A percentile compares a stretch with the other conserved stretches of the same genome.
Evolutionary conservation across 2,113 vertebrate species (phyloP).

Genomic region (Trinectes maculatus): DNA sequence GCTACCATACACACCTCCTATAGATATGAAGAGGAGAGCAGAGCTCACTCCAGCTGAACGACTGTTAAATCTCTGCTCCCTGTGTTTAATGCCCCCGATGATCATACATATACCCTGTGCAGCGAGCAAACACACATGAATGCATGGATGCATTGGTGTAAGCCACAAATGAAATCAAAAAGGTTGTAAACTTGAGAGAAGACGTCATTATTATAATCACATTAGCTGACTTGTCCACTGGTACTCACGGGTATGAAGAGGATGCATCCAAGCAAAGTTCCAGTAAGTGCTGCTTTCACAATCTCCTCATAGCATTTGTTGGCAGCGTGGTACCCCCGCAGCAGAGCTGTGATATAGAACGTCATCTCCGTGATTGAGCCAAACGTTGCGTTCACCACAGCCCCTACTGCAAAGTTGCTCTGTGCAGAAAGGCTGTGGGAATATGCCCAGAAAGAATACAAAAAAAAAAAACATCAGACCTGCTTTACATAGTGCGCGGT

Average conservation of each 20-base stretch:
- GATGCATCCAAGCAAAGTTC: constrained; percentile 88
- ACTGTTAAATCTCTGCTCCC: constrained; percentile 90
- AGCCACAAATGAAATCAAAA: no score
- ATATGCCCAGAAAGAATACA: background rate
- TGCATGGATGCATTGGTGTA: no score
- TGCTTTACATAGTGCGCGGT: background rate
- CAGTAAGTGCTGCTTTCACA: constrained; percentile 87
- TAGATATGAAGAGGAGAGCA: constrained; percentile 88
- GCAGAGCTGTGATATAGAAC: constrained; percentile 91
- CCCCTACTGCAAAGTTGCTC: constrained; percentile 90
- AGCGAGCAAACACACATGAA: background rate
- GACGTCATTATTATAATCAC: no score
- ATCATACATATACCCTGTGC: constrained; percentile 91
- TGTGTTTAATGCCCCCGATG: constrained; percentile 88
- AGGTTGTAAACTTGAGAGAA: no score
- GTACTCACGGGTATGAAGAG: constrained; percentile 87
- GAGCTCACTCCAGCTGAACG: constrained; percentile 89
- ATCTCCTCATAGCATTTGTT: constrained; percentile 88
- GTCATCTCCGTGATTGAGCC: constrained; percentile 92
- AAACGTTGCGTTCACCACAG: constrained; percentile 90
- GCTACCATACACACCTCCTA: constrained; percentile 83
- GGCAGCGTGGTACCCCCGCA: constrained; percentile 81
- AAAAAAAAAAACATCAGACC: background rate
- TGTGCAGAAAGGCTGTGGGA: constrained; percentile 88
- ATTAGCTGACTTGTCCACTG: background rate